These are phyloP conservation scores for Aplocera efformata DNA, from an alignment of 2,888 invertebrate species.

Conservation along the genomic window DNA sequence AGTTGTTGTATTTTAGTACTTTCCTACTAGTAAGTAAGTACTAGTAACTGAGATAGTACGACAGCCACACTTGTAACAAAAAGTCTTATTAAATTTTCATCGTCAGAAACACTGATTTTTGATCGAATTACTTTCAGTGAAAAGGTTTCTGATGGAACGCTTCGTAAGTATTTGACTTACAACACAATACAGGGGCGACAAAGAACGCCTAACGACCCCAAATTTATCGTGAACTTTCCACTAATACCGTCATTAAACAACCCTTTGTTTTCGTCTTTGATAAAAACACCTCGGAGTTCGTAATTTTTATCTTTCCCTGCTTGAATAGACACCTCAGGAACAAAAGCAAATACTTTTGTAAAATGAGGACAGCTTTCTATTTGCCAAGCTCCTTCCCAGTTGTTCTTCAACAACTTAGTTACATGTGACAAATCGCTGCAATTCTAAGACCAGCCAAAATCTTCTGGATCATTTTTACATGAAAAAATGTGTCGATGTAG, in stretches of 20 bases:
- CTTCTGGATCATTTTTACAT: no score
- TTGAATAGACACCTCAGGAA: slow-evolving; percentile 56
- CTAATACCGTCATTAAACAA: slow-evolving; percentile 77
- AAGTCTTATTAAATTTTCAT: not conserved
- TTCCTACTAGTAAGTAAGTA: no score
- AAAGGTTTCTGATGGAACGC: slow-evolving; percentile 45
- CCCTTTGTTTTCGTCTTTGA: slow-evolving; percentile 75
- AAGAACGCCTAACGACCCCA: slow-evolving; percentile 70
- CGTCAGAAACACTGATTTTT: slow-evolving; percentile 26
- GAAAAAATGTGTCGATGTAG: no score
- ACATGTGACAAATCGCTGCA: slow-evolving; percentile 29
- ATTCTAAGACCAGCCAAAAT: slow-evolving; percentile 12
- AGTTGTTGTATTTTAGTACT: no score
- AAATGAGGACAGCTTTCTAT: slow-evolving; percentile 48
- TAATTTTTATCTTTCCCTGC: slow-evolving; percentile 73
- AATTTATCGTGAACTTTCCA: slow-evolving; percentile 77
- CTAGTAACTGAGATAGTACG: no score
- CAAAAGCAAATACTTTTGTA: slow-evolving; percentile 61
- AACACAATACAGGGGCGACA: slow-evolving; percentile 69
- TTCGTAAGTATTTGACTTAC: slow-evolving; percentile 55
- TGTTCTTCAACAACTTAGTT: slow-evolving; percentile 33
- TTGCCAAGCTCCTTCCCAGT: slow-evolving; percentile 33
- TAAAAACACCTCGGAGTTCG: slow-evolving; percentile 69
- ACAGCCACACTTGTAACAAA: not conserved
- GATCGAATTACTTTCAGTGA: slow-evolving; percentile 37